A percentile compares a stretch with the other conserved stretches of the same genome.
phyloP scores from a whole-genome alignment of 2,113 vertebrate genomes.

The sheep (Ovis aries) region ARS-UI_Ramb_v3.0 NC_056054.1:190361001-190361500 shows the following conservation, averaged over 20 bases:
- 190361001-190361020: neutral
- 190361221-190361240: neutral
- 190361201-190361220: neutral
- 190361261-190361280: neutral
- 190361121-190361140: neutral
- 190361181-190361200: neutral
- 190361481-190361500: neutral
- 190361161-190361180: neutral
- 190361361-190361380: neutral
- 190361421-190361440: neutral
- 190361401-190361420: neutral
- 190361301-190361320: neutral
- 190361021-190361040: neutral
- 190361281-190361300: neutral
- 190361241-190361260: neutral
- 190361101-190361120: slow-evolving; percentile 35
- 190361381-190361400: neutral
- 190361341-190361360: neutral
- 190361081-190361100: neutral
- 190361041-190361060: neutral
- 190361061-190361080: neutral
- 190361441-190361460: neutral
- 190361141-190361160: neutral
- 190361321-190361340: neutral
- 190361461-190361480: neutral